Percentiles rank a stretch among this genome's conserved stretches.
phyloP scores from a whole-genome alignment of 2,888 invertebrate genomes.

The Drosophila kambysellisi region DNA sequence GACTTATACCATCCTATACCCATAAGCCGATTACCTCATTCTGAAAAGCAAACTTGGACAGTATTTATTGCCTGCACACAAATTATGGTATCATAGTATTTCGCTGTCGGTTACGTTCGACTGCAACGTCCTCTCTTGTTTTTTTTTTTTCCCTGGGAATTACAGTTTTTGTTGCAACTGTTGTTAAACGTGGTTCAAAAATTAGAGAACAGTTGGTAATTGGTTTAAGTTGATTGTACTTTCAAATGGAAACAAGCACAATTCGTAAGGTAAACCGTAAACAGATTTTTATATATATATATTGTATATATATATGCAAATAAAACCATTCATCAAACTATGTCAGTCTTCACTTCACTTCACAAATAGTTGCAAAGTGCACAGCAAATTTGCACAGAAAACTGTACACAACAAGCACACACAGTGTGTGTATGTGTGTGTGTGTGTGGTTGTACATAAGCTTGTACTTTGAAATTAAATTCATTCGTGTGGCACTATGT shows the following conservation, averaged over 20 bases:
- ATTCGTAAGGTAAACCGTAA: not conserved
- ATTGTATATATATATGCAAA: not conserved
- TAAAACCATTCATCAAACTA: not conserved
- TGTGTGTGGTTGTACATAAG: conserved; percentile 12
- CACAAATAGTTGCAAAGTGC: conserved; percentile 34
- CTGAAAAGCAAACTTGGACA: too few species aligned
- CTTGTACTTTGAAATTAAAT: conserved; percentile 66
- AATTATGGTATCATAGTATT: too few species aligned
- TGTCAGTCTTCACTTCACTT: not conserved
- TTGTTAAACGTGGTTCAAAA: not conserved
- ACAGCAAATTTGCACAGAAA: conserved; percentile 1
- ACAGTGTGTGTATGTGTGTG: not conserved
- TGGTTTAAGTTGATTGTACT: not conserved
- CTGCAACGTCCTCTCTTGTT: too few species aligned
- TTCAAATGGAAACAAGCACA: not conserved
- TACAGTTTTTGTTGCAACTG: not conserved
- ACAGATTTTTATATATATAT: not conserved
- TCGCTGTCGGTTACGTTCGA: too few species aligned
- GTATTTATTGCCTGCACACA: too few species aligned
- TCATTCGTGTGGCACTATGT: conserved; percentile 40
- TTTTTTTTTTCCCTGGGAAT: not conserved
- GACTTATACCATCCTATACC: too few species aligned
- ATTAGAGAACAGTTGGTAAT: not conserved
- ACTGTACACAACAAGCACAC: not conserved
- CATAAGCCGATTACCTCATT: too few species aligned